phyloP scores from a whole-genome alignment of 2,113 vertebrate genomes.

The Cariama cristata region DNA sequence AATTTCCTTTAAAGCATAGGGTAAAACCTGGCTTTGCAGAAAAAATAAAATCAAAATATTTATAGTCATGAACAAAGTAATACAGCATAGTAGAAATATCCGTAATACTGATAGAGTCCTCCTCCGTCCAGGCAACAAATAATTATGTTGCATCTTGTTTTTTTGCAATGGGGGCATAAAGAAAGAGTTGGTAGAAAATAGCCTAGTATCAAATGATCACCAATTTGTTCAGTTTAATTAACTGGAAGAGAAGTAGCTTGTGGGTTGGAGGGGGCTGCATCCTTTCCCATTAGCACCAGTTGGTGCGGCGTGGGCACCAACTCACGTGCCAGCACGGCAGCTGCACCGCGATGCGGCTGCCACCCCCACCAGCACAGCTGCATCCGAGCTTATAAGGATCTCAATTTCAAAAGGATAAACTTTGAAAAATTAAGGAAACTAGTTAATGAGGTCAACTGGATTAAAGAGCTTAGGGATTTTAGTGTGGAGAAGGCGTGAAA shows the following conservation, averaged over 20 bases:
- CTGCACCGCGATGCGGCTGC: neutral
- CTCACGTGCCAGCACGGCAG: rapidly evolving
- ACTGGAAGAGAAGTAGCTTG: neutral
- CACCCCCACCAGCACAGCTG: neutral
- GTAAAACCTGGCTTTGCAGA: neutral
- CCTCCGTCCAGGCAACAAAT: neutral
- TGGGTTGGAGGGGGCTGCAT: neutral
- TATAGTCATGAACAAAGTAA: neutral
- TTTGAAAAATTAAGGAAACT: slow-evolving; percentile 65
- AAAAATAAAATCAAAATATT: neutral
- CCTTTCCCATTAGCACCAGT: neutral
- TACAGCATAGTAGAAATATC: neutral
- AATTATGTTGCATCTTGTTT: neutral
- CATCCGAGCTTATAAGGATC: slow-evolving; percentile 29
- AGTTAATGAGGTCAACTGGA: slow-evolving; percentile 69
- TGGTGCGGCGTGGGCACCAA: rapidly evolving
- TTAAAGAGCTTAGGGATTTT: slow-evolving; percentile 71
- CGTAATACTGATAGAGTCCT: neutral
- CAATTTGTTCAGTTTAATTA: slow-evolving; percentile 3
- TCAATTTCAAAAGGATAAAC: slow-evolving; percentile 55
- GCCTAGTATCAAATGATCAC: neutral
- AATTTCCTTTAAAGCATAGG: neutral
- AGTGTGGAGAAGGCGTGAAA: slow-evolving; percentile 67
- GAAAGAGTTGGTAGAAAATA: neutral
- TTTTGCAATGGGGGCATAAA: neutral